Evolutionary conservation across 2,797 vertebrate genomes (phyloP).

Genomic region (Gephyroberyx darwinii): DNA sequence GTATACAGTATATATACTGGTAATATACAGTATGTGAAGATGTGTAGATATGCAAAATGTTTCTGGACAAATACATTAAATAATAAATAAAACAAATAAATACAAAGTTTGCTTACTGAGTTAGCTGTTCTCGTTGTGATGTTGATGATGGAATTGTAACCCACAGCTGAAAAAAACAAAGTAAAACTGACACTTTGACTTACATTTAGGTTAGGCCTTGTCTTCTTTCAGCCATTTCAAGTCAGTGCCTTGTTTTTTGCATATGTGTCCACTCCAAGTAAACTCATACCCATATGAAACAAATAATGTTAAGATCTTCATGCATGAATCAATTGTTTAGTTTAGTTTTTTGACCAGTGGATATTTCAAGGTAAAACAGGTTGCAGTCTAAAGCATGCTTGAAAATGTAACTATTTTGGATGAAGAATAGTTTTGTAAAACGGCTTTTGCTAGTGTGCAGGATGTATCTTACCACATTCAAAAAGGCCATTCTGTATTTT

Average conservation of each 20-base stretch:
- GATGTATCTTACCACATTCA: too few relatives aligned
- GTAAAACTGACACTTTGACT: background rate
- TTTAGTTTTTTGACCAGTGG: too few relatives aligned
- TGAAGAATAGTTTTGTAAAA: too few relatives aligned
- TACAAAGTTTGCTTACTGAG: constrained; percentile 85
- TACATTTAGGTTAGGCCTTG: background rate
- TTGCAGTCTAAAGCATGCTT: too few relatives aligned
- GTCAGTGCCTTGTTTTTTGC: background rate
- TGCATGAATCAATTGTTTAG: too few relatives aligned
- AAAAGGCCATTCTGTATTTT: too few relatives aligned
- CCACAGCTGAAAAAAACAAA: constrained; percentile 85
- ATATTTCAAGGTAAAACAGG: too few relatives aligned
- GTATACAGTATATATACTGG: background rate
- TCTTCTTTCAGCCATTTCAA: background rate
- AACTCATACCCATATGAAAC: too few relatives aligned
- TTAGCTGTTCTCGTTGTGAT: constrained; percentile 98
- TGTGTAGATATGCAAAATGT: background rate
- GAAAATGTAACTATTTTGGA: too few relatives aligned
- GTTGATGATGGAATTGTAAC: constrained; percentile 97
- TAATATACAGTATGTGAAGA: background rate
- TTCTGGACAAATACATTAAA: background rate
- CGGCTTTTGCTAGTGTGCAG: too few relatives aligned
- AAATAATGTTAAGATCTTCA: too few relatives aligned
- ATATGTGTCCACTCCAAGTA: too few relatives aligned
- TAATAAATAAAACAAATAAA: background rate